Conservation (phyloP, 2,888 invertebrate species). For the Hemithea aestivaria region DNA sequence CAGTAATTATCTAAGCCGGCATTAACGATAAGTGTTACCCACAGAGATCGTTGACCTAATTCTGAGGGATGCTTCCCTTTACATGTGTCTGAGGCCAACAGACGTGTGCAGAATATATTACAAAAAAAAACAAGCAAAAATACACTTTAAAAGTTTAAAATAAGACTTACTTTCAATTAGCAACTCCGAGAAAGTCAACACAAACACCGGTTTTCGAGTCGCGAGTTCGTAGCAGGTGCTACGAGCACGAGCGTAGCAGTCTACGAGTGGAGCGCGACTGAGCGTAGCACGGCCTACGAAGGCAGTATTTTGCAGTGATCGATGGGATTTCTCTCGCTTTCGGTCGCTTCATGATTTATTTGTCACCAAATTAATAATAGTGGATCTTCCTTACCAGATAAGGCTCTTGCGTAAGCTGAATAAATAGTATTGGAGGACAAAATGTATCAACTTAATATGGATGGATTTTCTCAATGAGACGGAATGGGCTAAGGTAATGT, state of each 20-base stretch:
- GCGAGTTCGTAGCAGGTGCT: slow-evolving; percentile 36
- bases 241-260: slow-evolving; percentile 50
- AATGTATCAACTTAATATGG: no score
- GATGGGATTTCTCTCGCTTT: slow-evolving; percentile 37
- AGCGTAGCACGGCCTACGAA: slow-evolving; percentile 25
- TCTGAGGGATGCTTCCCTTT: slow-evolving; percentile 1
- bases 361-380: slow-evolving; percentile 22
- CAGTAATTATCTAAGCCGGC: slow-evolving; percentile 10
- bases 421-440: no score
- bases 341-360: slow-evolving; percentile 31
- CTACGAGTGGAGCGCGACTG: slow-evolving; percentile 60
- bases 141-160: not conserved
- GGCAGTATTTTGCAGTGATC: slow-evolving; percentile 32
- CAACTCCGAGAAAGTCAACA: slow-evolving; percentile 26
- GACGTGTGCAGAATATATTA: slow-evolving; percentile 3
- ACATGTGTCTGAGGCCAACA: slow-evolving; percentile 1
- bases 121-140: not conserved
- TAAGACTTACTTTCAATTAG: slow-evolving; percentile 9
- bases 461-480: no score
- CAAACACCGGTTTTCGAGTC: slow-evolving; percentile 31
- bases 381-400: slow-evolving; percentile 3
- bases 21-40: slow-evolving; percentile 12
- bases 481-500: no score
- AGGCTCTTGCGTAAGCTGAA: not conserved
- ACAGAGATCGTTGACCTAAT: slow-evolving; percentile 22